Evolutionary conservation across 2,888 invertebrate genomes (phyloP).

Genomic region (Uloborus plumipes): DNA sequence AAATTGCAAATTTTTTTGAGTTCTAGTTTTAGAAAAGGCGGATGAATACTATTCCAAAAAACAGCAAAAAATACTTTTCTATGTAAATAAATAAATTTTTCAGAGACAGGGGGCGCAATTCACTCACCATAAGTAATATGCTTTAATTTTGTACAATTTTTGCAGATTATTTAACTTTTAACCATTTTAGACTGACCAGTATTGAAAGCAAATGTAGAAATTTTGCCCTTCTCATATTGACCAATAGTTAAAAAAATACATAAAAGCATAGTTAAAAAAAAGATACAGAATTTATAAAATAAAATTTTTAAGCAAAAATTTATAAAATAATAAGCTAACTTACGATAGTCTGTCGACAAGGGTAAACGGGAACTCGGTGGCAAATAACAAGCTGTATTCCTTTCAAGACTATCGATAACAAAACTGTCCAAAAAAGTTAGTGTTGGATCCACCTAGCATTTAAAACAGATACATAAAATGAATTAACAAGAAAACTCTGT

Average conservation of each 20-base stretch:
- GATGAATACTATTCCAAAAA: too few species aligned
- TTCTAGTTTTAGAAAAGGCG: too few species aligned
- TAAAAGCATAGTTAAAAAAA: not conserved
- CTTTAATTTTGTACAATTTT: too few species aligned
- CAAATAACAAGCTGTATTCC: conserved; percentile 16
- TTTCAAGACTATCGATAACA: conserved; percentile 32
- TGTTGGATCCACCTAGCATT: conserved; percentile 38
- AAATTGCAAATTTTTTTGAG: too few species aligned
- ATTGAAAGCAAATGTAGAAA: not conserved
- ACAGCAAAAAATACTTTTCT: too few species aligned
- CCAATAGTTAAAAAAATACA: not conserved
- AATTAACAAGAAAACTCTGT: not conserved
- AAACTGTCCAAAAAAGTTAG: conserved; percentile 37
- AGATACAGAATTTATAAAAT: not conserved
- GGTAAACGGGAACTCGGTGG: conserved; percentile 22
- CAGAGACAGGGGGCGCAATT: too few species aligned
- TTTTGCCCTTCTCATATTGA: not conserved
- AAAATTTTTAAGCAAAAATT: too few species aligned
- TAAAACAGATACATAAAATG: not conserved
- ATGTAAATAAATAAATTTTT: too few species aligned
- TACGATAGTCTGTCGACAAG: conserved; percentile 12
- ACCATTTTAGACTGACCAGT: not conserved
- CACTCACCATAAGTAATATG: too few species aligned
- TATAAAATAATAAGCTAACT: not conserved
- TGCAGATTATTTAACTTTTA: too few species aligned